Evolutionary conservation across 1,140 invertebrate genomes (phyloP), one percentile per base, ranked within the genome.

Genomic region (Drosophila nasuta): DNA sequence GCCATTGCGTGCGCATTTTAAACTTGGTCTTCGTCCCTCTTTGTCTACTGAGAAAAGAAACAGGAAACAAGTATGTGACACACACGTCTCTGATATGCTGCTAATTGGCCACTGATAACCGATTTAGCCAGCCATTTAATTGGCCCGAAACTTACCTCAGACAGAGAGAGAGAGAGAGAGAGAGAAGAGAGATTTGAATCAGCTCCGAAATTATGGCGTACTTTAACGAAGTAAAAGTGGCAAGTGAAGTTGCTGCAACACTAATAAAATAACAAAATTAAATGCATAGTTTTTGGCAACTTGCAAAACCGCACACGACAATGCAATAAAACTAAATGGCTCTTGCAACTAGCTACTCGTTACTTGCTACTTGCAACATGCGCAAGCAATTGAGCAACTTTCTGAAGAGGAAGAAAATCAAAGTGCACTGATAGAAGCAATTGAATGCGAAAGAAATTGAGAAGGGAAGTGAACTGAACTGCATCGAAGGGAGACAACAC

Each of bases 391-490:
- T 80, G 83, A 83, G 80, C 81, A 83, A 88, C 85, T 87, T 85
- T 82, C 83, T 88, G 70, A 83, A 76, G 77, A 11, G 35, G 54
- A 83, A 81, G 73, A 87, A 87, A 87, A 87, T 87, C 83, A 87
- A 87, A 87, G 83, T 87, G 83, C 83, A 88, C 73, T 88, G 83
- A 87, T 87, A 87, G 76, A 88, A 88, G 69, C 83, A 87, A 88
- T 87, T 83, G 77, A 77, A 74, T 62, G 54, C 64, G 58, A 8
- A 35, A 41, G 62, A 70, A 58, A 66, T 52, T 20, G 54, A 41
- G 10, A 3, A 41, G 17, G 54, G 48, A 28, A 7, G 33, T 11
- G 58, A 59, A 46, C 75, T 48, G 17, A 6, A 30, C n/a, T 6
- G 33, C 1, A 41, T 57, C 45, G 45, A 48, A 13, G 13, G 2